Percentiles rank a stretch among this genome's conserved stretches.
Evolutionary conservation across 2,888 invertebrate genomes (phyloP).

Genomic region (Trissolcus japonicus): DNA sequence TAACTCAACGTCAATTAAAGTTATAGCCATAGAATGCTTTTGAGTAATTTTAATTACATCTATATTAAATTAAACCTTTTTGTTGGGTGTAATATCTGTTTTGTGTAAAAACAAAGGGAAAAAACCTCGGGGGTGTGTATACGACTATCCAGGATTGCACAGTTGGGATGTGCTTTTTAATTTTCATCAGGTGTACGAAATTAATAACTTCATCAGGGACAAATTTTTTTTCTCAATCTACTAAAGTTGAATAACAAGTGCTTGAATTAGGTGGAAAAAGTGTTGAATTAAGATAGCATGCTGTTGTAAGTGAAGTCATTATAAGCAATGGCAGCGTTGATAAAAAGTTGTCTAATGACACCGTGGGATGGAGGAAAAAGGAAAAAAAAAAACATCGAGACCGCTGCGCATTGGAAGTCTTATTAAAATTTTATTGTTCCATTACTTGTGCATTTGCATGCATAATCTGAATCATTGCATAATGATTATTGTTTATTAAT

Average conservation of each 20-base stretch:
- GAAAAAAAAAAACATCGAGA: not conserved
- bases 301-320: conserved; percentile 38
- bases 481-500: no score
- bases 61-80: not conserved
- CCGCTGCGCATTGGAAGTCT: not conserved
- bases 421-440: not conserved
- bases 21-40: no score
- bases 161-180: conserved; percentile 8
- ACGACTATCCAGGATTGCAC: not conserved
- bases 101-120: not conserved
- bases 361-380: conserved; percentile 8
- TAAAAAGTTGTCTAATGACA: conserved; percentile 38
- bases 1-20: no score
- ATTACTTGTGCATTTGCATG: not conserved
- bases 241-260: conserved; percentile 37
- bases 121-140: not conserved
- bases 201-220: conserved; percentile 33
- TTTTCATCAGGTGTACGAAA: conserved; percentile 14
- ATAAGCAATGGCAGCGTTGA: conserved; percentile 16
- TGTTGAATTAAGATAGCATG: conserved; percentile 35
- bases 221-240: conserved; percentile 9
- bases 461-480: no score
- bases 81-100: not conserved
- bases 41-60: not conserved
- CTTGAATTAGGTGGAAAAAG: conserved; percentile 45